These are phyloP conservation scores for Eospalax fontanierii DNA, from an alignment of 2,797 vertebrate species.

Conservation along the genomic window DNA sequence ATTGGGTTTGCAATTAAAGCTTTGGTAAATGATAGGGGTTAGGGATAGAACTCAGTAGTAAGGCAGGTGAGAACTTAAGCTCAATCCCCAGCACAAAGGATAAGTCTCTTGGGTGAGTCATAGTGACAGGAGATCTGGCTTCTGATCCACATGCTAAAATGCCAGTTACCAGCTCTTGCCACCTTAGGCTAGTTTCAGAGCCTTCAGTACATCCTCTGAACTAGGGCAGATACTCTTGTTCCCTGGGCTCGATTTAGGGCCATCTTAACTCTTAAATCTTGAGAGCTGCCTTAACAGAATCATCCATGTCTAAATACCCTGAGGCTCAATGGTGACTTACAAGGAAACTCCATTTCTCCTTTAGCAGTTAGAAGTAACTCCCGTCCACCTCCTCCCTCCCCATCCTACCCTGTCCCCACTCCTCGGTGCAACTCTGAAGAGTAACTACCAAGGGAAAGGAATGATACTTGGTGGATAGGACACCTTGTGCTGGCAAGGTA, in stretches of 20 bases:
- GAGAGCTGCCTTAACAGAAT: background rate
- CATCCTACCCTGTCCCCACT: too few relatives aligned
- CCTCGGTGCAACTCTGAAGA: background rate
- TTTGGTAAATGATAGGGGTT: background rate
- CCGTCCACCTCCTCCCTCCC: too few relatives aligned
- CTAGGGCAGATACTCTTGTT: background rate
- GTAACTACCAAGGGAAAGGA: background rate
- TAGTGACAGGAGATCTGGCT: background rate
- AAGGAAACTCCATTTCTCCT: conserved; percentile 31
- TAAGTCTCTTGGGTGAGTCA: background rate
- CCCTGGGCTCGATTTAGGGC: background rate
- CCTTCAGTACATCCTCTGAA: background rate
- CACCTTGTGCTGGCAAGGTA: background rate
- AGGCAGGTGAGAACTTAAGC: background rate
- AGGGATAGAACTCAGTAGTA: background rate
- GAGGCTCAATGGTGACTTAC: background rate
- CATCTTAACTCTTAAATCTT: conserved; percentile 19
- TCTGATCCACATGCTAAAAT: background rate
- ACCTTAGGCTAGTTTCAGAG: background rate
- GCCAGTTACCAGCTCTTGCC: background rate
- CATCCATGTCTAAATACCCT: background rate
- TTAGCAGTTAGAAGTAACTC: conserved; percentile 31
- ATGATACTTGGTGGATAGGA: background rate
- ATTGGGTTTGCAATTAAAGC: too few relatives aligned
- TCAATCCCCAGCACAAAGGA: too few relatives aligned